Evolutionary conservation across 2,113 vertebrate species (phyloP).

Genomic region (Sceloporus undulatus): DNA sequence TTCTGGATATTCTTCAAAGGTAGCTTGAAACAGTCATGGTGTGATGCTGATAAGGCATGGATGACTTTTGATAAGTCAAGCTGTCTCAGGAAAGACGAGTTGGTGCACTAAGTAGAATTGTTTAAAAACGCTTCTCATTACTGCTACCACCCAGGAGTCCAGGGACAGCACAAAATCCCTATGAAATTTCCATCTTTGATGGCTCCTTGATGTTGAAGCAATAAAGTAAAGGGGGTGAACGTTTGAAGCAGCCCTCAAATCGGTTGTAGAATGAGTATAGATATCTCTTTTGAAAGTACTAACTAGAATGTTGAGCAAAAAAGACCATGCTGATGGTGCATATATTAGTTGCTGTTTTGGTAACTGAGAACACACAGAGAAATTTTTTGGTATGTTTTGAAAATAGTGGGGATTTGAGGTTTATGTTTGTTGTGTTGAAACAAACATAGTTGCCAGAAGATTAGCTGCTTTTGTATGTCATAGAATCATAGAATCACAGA

Average conservation of each 20-base stretch:
- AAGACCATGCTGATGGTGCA: background rate
- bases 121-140: no score
- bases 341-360: background rate
- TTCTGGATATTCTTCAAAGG: no score
- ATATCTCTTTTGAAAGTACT: background rate
- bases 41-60: no score
- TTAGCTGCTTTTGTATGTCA: background rate
- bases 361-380: no score
- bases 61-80: no score
- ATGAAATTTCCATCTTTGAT: background rate
- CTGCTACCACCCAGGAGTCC: background rate
- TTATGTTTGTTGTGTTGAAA: background rate
- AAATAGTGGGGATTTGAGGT: background rate
- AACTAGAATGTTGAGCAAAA: background rate
- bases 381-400: background rate
- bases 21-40: no score
- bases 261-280: background rate
- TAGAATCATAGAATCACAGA: no score
- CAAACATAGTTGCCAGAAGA: background rate
- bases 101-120: no score
- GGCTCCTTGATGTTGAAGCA: background rate
- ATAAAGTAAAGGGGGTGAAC: background rate
- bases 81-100: no score
- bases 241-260: background rate
- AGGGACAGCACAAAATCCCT: background rate